Percentiles rank a stretch among this genome's conserved stretches.
These are phyloP conservation scores for Lepeophtheirus salmonis DNA, from an alignment of 1,140 invertebrate species.

Conservation along the genomic window DNA sequence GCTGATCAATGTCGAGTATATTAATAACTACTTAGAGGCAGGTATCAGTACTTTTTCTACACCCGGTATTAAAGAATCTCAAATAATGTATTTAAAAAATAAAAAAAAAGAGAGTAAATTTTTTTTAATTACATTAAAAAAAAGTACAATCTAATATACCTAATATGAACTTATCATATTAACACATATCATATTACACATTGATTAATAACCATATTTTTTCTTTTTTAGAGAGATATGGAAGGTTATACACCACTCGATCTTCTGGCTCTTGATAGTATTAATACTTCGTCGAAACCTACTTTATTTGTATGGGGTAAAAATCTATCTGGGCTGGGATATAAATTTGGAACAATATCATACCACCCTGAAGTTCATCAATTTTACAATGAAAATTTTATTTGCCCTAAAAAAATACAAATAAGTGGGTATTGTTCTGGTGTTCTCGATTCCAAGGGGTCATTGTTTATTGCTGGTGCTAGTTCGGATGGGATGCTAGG, in stretches of 20 bases:
- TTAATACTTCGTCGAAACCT: background rate
- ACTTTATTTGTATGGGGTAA: background rate
- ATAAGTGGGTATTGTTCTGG: background rate
- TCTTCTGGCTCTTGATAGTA: background rate
- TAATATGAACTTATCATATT: no score
- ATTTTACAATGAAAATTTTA: background rate
- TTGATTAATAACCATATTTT: no score
- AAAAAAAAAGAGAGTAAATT: no score
- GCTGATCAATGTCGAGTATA: no score
- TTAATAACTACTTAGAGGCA: no score
- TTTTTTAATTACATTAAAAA: no score
- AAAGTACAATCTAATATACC: no score
- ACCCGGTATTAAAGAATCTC: no score
- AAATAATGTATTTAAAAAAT: no score
- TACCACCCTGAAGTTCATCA: background rate
- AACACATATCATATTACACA: no score
- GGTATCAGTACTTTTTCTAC: no score
- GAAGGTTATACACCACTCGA: background rate
- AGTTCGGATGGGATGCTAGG: background rate
- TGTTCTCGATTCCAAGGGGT: background rate
- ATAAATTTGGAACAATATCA: background rate
- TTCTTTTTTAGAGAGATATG: background rate
- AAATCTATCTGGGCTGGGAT: background rate
- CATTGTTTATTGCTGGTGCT: background rate
- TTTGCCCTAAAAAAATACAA: background rate